phyloP scores from a whole-genome alignment of 2,888 invertebrate species.

The Shargacucullia verbasci region DNA sequence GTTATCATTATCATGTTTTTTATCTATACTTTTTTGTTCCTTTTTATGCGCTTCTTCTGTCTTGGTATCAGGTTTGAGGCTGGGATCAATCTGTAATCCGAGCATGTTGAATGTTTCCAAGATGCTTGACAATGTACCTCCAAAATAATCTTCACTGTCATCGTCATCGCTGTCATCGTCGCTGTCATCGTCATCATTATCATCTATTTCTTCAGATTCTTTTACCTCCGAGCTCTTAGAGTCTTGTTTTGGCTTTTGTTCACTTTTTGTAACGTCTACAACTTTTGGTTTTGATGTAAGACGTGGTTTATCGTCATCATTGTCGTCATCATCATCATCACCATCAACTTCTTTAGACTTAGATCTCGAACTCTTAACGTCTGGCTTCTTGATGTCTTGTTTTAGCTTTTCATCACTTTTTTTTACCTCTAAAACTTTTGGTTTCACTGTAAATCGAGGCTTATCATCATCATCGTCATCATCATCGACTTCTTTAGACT shows the following conservation, averaged over 20 bases:
- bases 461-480: constrained; percentile 44
- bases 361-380: constrained; percentile 10
- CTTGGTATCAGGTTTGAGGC: constrained; percentile 42
- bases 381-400: constrained; percentile 24
- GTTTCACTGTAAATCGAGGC: constrained; percentile 2
- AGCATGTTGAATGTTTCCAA: constrained; percentile 56
- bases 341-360: constrained; percentile 23
- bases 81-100: constrained; percentile 49
- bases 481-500: constrained; percentile 25
- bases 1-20: constrained; percentile 33
- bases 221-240: constrained; percentile 18
- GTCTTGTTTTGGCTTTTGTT: constrained; percentile 23
- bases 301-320: constrained; percentile 15
- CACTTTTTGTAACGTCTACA: constrained; percentile 38
- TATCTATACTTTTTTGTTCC: constrained; percentile 25
- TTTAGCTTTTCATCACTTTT: constrained; percentile 36
- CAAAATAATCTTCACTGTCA: constrained; percentile 45
- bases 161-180: constrained; percentile 35
- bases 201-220: constrained; percentile 20
- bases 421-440: constrained; percentile 24
- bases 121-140: constrained; percentile 44
- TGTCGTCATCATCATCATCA: constrained; percentile 34
- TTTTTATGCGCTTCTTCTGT: constrained; percentile 29
- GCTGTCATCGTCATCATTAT: constrained; percentile 24
- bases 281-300: constrained; percentile 10